phyloP scores from a whole-genome alignment of 2,888 invertebrate species.

The Halocaridina rubra region DNA sequence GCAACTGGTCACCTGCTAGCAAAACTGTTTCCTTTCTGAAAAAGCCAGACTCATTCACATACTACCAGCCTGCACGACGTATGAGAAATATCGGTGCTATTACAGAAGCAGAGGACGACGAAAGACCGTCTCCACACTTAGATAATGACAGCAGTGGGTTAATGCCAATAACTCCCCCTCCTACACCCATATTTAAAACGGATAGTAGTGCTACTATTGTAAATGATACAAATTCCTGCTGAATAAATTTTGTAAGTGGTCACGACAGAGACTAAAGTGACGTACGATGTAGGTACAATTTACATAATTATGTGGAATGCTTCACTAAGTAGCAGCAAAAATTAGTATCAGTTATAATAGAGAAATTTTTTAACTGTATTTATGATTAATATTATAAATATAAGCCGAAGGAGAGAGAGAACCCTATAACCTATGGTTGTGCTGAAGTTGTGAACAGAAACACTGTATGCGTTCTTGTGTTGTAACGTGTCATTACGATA shows the following conservation, averaged over 20 bases:
- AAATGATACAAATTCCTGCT: slow-evolving; percentile 4
- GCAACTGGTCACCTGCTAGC: neutral
- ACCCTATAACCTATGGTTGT: slow-evolving; percentile 38
- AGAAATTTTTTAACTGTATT: slow-evolving; percentile 41
- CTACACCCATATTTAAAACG: slow-evolving; percentile 29
- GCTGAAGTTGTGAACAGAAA: slow-evolving; percentile 36
- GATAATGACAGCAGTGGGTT: neutral
- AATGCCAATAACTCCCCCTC: slow-evolving; percentile 44
- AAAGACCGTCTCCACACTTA: neutral
- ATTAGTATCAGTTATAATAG: neutral
- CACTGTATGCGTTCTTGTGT: slow-evolving; percentile 10
- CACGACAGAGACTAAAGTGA: neutral
- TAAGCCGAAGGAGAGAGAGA: neutral
- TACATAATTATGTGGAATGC: neutral
- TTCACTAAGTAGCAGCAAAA: neutral
- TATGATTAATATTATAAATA: slow-evolving; percentile 34
- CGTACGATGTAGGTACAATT: slow-evolving; percentile 9
- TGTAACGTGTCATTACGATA: neutral
- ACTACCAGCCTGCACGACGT: neutral
- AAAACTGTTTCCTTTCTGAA: neutral
- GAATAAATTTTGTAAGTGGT: neutral
- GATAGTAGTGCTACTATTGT: slow-evolving; percentile 14
- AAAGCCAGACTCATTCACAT: slow-evolving; percentile 2
- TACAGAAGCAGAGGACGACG: neutral
- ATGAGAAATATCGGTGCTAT: neutral